A percentile compares a stretch with the other conserved stretches of the same genome.
These are phyloP conservation scores for Sphaerodactylus townsendi DNA, from an alignment of 2,113 vertebrate species.

Conservation along the genomic window DNA sequence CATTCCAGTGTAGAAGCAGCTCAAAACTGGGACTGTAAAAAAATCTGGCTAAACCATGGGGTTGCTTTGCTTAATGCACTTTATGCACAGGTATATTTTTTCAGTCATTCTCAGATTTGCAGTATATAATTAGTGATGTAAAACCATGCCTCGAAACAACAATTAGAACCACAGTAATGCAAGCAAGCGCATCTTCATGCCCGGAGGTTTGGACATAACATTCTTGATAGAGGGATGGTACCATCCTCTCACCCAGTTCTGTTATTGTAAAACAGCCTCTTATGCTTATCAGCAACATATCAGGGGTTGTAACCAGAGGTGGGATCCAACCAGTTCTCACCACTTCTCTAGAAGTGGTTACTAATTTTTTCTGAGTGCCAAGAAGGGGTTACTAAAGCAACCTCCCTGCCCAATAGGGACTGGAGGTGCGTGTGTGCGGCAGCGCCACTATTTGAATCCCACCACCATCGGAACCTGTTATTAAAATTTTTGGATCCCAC, in stretches of 20 bases:
- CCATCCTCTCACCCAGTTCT: neutral
- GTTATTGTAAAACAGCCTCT: neutral
- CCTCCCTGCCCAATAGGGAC: too few species aligned
- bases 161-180: neutral
- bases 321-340: too few species aligned
- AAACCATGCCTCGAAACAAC: neutral
- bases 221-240: neutral
- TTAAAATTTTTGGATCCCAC: too few species aligned
- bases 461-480: too few species aligned
- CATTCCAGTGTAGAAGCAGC: too few species aligned
- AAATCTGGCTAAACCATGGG: neutral
- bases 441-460: too few species aligned
- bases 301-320: neutral
- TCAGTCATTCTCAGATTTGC: neutral
- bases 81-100: neutral
- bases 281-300: neutral
- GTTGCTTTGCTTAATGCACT: neutral
- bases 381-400: too few species aligned
- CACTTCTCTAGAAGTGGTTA: too few species aligned
- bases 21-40: neutral
- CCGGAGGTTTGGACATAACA: neutral
- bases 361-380: too few species aligned
- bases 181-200: neutral
- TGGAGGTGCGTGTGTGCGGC: too few species aligned
- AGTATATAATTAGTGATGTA: neutral